These are phyloP conservation scores for Phataginus tricuspis DNA, from an alignment of 2,797 vertebrate genomes.

Conservation along the genomic window DNA sequence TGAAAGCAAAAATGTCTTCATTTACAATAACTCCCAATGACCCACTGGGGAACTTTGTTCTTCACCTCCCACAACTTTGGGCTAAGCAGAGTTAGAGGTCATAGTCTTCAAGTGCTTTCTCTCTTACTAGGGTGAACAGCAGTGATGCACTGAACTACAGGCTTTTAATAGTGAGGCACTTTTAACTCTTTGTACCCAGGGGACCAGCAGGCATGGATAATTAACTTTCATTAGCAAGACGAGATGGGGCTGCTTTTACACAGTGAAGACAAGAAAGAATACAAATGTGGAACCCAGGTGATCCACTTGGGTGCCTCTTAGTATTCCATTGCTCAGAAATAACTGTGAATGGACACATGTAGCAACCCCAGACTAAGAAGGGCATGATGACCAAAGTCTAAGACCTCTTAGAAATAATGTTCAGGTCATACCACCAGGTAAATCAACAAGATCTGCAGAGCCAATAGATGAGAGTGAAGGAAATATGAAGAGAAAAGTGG, in stretches of 20 bases:
- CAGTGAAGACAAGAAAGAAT: not conserved
- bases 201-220: not conserved
- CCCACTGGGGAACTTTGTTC: not conserved
- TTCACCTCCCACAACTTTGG: not conserved
- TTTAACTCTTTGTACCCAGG: not conserved
- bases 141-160: not conserved
- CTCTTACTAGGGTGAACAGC: not conserved
- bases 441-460: not conserved
- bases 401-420: not conserved
- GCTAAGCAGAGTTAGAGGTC: not conserved
- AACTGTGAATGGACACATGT: not conserved
- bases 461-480: not conserved
- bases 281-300: not conserved
- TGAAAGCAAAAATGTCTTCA: not conserved
- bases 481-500: not conserved
- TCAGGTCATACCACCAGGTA: not conserved
- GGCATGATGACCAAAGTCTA: not conserved
- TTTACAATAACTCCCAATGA: not conserved
- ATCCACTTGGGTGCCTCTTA: not conserved
- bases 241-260: not conserved
- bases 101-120: not conserved
- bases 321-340: not conserved
- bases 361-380: not conserved
- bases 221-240: not conserved
- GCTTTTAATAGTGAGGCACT: not conserved